Conservation (phyloP, 1,140 invertebrate genomes). For the Colletes gigas region DNA sequence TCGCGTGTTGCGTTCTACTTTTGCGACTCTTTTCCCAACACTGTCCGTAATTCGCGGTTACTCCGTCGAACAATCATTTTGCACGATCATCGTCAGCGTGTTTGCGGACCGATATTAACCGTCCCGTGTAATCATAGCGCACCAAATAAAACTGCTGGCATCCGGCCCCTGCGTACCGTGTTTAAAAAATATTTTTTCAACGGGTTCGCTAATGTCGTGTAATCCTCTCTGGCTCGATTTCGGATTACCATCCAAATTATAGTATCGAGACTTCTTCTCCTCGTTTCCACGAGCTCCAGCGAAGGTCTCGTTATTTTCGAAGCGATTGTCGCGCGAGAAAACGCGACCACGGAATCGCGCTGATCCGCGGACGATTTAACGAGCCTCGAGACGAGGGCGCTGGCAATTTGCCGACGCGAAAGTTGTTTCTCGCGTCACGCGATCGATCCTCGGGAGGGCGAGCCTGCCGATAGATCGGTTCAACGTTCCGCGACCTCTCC, state of each 20-base stretch:
- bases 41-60: conserved; percentile 6
- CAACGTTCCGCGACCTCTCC: conserved; percentile 13
- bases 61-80: conserved; percentile 1
- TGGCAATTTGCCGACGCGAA: conserved; percentile 39
- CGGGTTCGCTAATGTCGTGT: conserved; percentile 1
- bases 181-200: not conserved
- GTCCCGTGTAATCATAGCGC: not conserved
- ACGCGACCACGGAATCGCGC: not conserved
- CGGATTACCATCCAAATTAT: not conserved
- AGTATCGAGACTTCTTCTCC: no score
- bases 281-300: not conserved
- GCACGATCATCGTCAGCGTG: conserved; percentile 16
- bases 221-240: conserved; percentile 11
- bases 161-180: not conserved
- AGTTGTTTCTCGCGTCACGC: conserved; percentile 24
- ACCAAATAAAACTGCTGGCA: not conserved
- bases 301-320: conserved; percentile 15
- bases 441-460: conserved; percentile 43
- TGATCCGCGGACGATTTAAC: conserved; percentile 7
- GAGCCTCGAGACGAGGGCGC: not conserved
- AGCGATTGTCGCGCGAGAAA: not conserved
- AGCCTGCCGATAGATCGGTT: conserved; percentile 25
- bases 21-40: not conserved
- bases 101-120: not conserved
- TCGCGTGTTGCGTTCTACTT: not conserved